Percentiles rank a stretch among this genome's conserved stretches.
These are phyloP conservation scores for Xylota sylvarum DNA, from an alignment of 2,888 invertebrate species.

Conservation along the genomic window DNA sequence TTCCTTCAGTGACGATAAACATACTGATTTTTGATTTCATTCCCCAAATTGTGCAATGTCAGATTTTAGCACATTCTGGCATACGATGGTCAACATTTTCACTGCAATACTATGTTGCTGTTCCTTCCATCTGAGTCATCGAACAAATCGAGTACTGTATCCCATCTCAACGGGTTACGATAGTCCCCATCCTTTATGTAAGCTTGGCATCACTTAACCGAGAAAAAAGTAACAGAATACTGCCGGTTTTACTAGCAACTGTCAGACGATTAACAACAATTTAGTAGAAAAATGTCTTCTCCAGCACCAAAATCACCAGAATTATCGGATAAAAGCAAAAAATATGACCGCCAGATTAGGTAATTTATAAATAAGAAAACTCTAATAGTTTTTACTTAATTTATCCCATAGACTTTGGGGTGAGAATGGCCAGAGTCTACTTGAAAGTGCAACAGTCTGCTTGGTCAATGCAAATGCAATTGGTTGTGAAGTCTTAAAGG, in stretches of 20 bases:
- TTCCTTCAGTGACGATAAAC: no score
- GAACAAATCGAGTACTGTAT: not conserved
- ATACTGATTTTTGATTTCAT: no score
- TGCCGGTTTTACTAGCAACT: constrained; percentile 29
- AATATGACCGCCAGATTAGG: constrained; percentile 92
- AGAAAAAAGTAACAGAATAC: constrained; percentile 50
- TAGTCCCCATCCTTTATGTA: no score
- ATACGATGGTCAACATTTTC: no score
- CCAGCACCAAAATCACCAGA: constrained; percentile 88
- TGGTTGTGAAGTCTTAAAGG: constrained; percentile 98
- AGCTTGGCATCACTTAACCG: constrained; percentile 17
- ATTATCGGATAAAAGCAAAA: constrained; percentile 89
- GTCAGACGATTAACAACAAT: constrained; percentile 46
- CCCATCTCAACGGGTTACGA: no score
- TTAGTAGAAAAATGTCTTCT: constrained; percentile 81
- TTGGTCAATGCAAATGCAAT: constrained; percentile 96
- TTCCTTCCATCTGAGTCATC: not conserved
- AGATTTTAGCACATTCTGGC: no score
- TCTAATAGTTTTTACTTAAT: not conserved
- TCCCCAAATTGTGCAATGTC: no score
- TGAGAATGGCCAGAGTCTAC: constrained; percentile 96
- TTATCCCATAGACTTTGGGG: constrained; percentile 93
- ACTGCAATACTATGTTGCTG: no score
- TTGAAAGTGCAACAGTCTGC: constrained; percentile 96
- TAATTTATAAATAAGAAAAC: constrained; percentile 78